Conservation (phyloP, 2,888 invertebrate species). For the Sminthurinus aureus region DNA sequence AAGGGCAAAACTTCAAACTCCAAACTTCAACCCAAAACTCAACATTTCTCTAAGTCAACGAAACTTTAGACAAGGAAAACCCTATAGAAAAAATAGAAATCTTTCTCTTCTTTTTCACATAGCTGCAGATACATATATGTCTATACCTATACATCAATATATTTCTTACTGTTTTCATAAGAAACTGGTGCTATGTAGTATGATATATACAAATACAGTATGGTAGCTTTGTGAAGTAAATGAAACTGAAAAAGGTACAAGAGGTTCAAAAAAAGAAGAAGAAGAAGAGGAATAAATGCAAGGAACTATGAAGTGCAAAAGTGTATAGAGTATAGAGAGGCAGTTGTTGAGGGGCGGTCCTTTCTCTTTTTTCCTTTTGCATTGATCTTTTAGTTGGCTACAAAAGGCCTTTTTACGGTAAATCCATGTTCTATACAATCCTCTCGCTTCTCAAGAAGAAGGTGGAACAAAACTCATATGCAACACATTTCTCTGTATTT, state of each 20-base stretch:
- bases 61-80: no score
- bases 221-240: not conserved
- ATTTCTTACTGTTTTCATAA: no score
- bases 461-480: not conserved
- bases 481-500: not conserved
- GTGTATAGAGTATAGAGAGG: constrained; percentile 22
- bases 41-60: no score
- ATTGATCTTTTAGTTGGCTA: constrained; percentile 11
- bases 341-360: constrained; percentile 37
- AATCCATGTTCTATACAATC: not conserved
- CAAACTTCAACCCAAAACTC: no score
- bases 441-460: no score
- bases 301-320: constrained; percentile 33
- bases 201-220: not conserved
- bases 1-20: not conserved
- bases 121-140: not conserved
- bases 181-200: no score
- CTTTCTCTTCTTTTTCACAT: not conserved
- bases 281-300: constrained; percentile 13
- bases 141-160: not conserved
- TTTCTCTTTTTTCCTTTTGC: constrained; percentile 7
- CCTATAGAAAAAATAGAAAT: not conserved
- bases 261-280: not conserved
- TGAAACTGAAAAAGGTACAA: constrained; percentile 28
- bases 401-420: constrained; percentile 17